Conservation (phyloP, 23 tunicate species). For the Styela plicata region DNA sequence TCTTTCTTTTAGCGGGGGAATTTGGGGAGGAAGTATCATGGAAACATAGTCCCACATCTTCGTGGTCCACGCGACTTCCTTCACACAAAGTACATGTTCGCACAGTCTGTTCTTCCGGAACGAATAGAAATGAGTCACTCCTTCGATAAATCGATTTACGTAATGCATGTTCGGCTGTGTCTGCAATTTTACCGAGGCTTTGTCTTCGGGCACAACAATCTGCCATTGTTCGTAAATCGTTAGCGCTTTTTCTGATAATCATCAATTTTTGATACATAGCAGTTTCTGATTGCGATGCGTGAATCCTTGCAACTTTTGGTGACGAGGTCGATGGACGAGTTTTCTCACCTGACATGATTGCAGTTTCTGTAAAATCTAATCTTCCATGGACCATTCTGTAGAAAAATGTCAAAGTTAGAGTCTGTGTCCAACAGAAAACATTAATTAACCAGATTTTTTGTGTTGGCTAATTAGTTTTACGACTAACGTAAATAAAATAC, state of each 20-base stretch:
- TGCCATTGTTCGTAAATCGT: constrained; percentile 13
- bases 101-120: not conserved
- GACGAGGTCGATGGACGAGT: not conserved
- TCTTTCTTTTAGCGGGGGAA: not conserved
- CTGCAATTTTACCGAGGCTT: constrained; percentile 18
- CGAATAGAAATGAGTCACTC: constrained; percentile 13
- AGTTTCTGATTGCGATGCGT: constrained; percentile 18
- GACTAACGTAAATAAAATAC: no score
- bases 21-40: not conserved
- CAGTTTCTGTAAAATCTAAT: not conserved
- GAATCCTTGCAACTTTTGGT: not conserved
- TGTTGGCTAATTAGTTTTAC: no score
- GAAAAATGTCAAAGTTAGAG: not conserved
- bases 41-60: not conserved
- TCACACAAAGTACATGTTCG: constrained; percentile 10
- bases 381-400: not conserved
- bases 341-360: constrained; percentile 1
- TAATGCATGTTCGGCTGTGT: not conserved
- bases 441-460: no score
- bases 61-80: not conserved
- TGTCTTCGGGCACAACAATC: constrained; percentile 16
- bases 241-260: constrained; percentile 22
- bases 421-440: no score
- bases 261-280: not conserved
- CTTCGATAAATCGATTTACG: constrained; percentile 16